phyloP scores from a whole-genome alignment of 2,113 vertebrate species.

The Rallus limicola region DNA sequence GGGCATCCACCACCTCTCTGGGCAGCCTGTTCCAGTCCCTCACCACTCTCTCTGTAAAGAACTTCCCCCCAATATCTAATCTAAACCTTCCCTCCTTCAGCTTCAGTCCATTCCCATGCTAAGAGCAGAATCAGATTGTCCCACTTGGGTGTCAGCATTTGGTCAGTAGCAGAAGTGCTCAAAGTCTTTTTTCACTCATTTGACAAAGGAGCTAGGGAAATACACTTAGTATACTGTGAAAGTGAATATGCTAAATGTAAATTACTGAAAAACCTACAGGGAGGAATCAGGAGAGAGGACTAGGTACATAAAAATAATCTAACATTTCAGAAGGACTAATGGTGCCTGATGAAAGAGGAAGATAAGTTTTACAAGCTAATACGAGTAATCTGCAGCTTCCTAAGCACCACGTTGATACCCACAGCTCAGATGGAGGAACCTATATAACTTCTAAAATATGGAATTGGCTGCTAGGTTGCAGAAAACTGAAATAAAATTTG shows the following conservation, averaged over 20 bases:
- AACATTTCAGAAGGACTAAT: constrained; percentile 38
- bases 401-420: constrained; percentile 32
- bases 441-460: not conserved
- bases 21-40: too few species aligned
- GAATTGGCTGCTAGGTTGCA: not conserved
- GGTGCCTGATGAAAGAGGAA: constrained; percentile 40
- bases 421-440: constrained; percentile 8
- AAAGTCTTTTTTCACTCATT: not conserved
- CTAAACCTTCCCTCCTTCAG: too few species aligned
- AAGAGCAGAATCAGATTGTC: not conserved
- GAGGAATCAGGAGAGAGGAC: not conserved
- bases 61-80: too few species aligned
- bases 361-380: constrained; percentile 36
- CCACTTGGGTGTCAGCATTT: not conserved
- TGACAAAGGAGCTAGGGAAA: constrained; percentile 26
- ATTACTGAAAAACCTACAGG: constrained; percentile 18
- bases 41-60: too few species aligned
- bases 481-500: constrained; percentile 46
- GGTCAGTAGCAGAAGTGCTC: not conserved
- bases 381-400: constrained; percentile 49
- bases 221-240: not conserved
- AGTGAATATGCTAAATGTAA: not conserved
- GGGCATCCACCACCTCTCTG: too few species aligned
- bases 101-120: not conserved
- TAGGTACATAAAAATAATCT: constrained; percentile 1